Evolutionary conservation across 2,113 vertebrate genomes (phyloP).

Genomic region (Phycodurus eques): DNA sequence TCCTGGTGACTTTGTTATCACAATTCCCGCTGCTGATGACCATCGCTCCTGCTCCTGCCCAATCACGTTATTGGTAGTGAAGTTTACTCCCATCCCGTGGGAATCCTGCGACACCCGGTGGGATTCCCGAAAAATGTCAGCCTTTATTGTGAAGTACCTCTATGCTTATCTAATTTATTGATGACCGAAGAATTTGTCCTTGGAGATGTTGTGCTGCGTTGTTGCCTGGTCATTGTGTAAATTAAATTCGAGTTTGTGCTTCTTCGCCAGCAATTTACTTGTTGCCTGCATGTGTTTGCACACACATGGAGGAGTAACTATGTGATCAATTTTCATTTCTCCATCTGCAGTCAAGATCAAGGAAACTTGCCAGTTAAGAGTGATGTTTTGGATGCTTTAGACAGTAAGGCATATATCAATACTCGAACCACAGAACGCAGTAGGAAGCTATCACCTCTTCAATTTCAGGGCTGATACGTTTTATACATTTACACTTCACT

Average conservation of each 20-base stretch:
- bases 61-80: no score
- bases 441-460: background rate
- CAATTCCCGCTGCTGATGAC: no score
- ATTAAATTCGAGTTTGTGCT: slow-evolving; percentile 56
- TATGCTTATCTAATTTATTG: slow-evolving; percentile 48
- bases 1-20: no score
- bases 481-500: background rate
- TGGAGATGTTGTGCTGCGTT: slow-evolving; percentile 35
- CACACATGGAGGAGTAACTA: slow-evolving; percentile 18
- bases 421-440: background rate
- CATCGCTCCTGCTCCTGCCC: no score
- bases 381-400: background rate
- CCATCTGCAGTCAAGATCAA: slow-evolving; percentile 6
- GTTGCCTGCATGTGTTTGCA: slow-evolving; percentile 19
- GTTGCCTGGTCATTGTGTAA: slow-evolving; percentile 42
- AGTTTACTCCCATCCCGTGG: no score
- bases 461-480: background rate
- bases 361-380: slow-evolving; percentile 2
- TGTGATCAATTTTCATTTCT: slow-evolving; percentile 11
- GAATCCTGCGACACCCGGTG: no score
- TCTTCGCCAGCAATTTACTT: slow-evolving; percentile 43
- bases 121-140: no score
- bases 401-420: background rate
- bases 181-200: slow-evolving; percentile 60
- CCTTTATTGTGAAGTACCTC: background rate